Conservation (phyloP, 2,888 invertebrate species). For the Parasteatoda lunata region DNA sequence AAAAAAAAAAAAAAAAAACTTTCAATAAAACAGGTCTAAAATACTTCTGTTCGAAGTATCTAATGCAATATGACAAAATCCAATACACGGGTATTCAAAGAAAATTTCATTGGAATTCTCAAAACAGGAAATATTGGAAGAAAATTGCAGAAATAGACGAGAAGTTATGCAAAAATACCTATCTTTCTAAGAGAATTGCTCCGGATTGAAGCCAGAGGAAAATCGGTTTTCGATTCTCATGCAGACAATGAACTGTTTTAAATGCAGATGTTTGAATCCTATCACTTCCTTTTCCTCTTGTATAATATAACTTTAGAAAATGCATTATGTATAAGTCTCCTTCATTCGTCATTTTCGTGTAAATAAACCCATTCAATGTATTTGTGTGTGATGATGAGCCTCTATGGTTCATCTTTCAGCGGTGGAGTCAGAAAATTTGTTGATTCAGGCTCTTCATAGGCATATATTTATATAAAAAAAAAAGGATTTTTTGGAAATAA, state of each 20-base stretch:
- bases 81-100: too few species aligned
- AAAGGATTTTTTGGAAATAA: too few species aligned
- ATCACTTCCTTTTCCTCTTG: conserved; percentile 12
- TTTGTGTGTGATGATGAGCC: not conserved
- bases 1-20: too few species aligned
- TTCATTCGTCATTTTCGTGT: conserved; percentile 49
- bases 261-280: conserved; percentile 48
- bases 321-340: conserved; percentile 48
- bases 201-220: conserved; percentile 17
- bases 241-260: conserved; percentile 55
- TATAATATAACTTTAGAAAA: conserved; percentile 7
- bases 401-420: not conserved
- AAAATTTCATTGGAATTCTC: too few species aligned
- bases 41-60: conserved; percentile 15
- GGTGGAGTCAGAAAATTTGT: not conserved
- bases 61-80: not conserved
- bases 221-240: conserved; percentile 39
- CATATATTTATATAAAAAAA: too few species aligned
- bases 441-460: too few species aligned
- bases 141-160: not conserved
- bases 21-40: not conserved
- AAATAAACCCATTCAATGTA: conserved; percentile 26
- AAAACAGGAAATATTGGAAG: too few species aligned
- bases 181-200: conserved; percentile 11
- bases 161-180: conserved; percentile 2